These are phyloP conservation scores for Eupelmus urozonus DNA, from an alignment of 2,888 invertebrate species.

Conservation along the genomic window DNA sequence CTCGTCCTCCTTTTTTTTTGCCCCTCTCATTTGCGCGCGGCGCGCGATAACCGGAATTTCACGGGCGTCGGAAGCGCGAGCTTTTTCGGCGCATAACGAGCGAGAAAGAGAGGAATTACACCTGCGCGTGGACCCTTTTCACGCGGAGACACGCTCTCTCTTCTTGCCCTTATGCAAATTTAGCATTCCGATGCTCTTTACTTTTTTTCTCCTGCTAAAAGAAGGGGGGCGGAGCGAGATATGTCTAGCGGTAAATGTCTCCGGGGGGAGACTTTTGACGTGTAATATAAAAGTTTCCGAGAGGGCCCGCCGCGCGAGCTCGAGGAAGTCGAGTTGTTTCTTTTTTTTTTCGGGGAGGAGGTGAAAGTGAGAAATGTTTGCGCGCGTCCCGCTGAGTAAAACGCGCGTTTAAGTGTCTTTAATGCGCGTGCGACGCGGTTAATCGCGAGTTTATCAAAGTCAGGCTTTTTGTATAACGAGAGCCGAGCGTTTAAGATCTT, in stretches of 20 bases:
- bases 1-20: neutral
- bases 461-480: too few species aligned
- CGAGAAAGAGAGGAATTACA: neutral
- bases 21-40: constrained; percentile 2
- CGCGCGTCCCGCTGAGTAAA: neutral
- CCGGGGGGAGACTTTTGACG: constrained; percentile 33
- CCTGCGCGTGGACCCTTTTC: constrained; percentile 18
- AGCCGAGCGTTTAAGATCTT: too few species aligned
- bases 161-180: constrained; percentile 51
- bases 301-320: neutral
- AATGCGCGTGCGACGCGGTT: too few species aligned
- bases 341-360: constrained; percentile 1
- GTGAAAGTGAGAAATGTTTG: constrained; percentile 15
- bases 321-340: neutral
- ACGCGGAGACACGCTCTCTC: constrained; percentile 40
- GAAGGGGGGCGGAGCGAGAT: neutral
- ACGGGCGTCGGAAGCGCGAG: constrained; percentile 38
- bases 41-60: constrained; percentile 35
- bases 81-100: constrained; percentile 40
- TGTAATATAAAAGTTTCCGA: constrained; percentile 44
- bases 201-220: neutral
- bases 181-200: constrained; percentile 8
- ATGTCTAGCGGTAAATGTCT: constrained; percentile 48
- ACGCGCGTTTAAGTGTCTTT: too few species aligned
- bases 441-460: too few species aligned